Evolutionary conservation across 1,140 invertebrate species (phyloP), one percentile per base, ranked within the genome.

Genomic region (Penaeus japonicus): DNA sequence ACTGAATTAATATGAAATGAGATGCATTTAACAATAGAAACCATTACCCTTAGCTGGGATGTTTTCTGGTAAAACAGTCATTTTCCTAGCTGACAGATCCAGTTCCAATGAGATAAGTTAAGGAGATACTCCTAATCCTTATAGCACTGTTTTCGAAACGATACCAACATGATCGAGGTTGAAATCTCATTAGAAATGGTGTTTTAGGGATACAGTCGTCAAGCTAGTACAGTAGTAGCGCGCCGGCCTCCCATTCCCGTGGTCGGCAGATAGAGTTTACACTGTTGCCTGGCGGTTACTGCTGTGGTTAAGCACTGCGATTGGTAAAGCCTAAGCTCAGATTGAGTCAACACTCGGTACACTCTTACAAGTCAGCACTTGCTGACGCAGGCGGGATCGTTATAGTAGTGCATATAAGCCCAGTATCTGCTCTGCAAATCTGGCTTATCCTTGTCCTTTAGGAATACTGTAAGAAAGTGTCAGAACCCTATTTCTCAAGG

Each of bases 71-170:
- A 22, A 75, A 75, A 35, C 17, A 32, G 15, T 79, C 17, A 12
- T 79, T 12, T 18, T 79, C 10, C 77, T 12, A 79, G 77, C 17
- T 79, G 32, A 17, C 17, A 35, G 17, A 10, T 79, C 77, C 77
- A 30, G 17, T 79, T 35, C 77, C 17, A 82, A 22, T 54, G 53
- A 59, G 57, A 54, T 55, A 82, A 55, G 10, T 82, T 20, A 82
- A 57, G 53, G 57, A 82, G 53, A 57, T 82, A 17, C 57, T 54
- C 80, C 80, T 82, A 57, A 82, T 82, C 57, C 80, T 82, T 57
- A 82, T 22, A 59, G 80, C 47, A 30, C 17, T 82, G 54, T 82
- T 59, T 82, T 55, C 12, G 80, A 82, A 82, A 57, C 80, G 39
- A 82, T 57, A 82, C 53, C 30, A 54, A 82, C 10, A 82, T 12